A percentile compares a stretch with the other conserved stretches of the same genome.
Conservation (phyloP, 2,113 vertebrate genomes). For the Penelope pileata region DNA sequence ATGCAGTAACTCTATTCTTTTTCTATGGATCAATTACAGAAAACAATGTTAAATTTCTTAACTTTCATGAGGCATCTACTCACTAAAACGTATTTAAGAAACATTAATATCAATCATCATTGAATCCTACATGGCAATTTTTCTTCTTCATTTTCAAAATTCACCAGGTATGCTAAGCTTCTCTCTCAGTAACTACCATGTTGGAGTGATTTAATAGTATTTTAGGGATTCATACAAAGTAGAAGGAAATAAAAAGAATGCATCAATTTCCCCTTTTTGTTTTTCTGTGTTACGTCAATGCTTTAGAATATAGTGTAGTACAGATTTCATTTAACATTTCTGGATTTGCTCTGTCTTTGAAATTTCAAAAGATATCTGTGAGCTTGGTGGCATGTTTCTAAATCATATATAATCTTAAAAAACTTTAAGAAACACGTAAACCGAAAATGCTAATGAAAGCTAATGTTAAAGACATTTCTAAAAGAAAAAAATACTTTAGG, state of each 20-base stretch:
- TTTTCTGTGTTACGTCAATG: background rate
- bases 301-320: background rate
- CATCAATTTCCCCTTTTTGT: background rate
- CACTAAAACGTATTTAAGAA: constrained; percentile 2
- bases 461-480: background rate
- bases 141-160: background rate
- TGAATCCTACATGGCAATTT: background rate
- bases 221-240: background rate
- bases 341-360: background rate
- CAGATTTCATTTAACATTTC: background rate
- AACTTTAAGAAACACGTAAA: background rate
- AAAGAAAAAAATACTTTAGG: background rate
- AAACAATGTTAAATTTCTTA: background rate
- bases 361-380: background rate
- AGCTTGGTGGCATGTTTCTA: background rate
- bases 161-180: background rate
- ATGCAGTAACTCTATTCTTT: background rate
- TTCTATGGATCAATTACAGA: background rate
- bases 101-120: background rate
- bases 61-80: background rate
- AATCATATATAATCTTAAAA: background rate
- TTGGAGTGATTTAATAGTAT: background rate
- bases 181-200: background rate
- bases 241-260: background rate
- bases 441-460: background rate